Evolutionary conservation across 2,888 invertebrate genomes (phyloP).

Genomic region (Nemoura dubitans): DNA sequence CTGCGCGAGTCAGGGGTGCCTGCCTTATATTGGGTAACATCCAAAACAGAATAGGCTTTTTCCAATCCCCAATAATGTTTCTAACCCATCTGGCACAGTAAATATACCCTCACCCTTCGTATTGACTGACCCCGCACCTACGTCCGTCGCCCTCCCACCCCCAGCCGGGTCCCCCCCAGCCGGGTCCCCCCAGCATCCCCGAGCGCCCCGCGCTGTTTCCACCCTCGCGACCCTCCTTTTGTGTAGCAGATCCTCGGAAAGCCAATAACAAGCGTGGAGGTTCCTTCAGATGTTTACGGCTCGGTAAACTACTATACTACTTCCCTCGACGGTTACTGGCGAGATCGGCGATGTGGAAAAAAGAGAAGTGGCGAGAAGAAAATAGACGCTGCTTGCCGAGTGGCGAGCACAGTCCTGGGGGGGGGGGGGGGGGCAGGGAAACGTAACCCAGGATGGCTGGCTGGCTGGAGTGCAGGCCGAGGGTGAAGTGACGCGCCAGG

Average conservation of each 20-base stretch:
- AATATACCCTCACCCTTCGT: conserved; percentile 40
- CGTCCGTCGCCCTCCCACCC: conserved; percentile 24
- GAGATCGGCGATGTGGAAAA: conserved; percentile 49
- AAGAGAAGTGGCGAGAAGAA: conserved; percentile 44
- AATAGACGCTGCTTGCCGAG: conserved; percentile 39
- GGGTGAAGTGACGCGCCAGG: conserved; percentile 42
- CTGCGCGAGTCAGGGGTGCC: not conserved
- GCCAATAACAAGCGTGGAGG: conserved; percentile 49
- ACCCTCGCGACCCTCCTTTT: conserved; percentile 37
- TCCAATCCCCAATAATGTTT: conserved; percentile 41
- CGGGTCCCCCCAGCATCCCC: conserved; percentile 13
- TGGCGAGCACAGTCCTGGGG: conserved; percentile 3
- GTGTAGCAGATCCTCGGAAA: conserved; percentile 44
- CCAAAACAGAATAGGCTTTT: conserved; percentile 44
- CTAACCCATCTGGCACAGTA: conserved; percentile 43
- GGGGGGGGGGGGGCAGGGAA: conserved; percentile 39
- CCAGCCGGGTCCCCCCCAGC: conserved; percentile 39
- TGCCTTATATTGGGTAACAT: conserved; percentile 46
- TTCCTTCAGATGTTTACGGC: conserved; percentile 48
- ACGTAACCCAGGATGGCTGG: conserved; percentile 31
- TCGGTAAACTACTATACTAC: conserved; percentile 47
- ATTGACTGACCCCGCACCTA: conserved; percentile 40
- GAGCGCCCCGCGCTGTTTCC: conserved; percentile 17
- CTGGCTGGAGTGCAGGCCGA: not conserved
- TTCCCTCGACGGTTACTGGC: conserved; percentile 45